phyloP scores from a whole-genome alignment of 2,113 vertebrate genomes.

The Thunnus thynnus region DNA sequence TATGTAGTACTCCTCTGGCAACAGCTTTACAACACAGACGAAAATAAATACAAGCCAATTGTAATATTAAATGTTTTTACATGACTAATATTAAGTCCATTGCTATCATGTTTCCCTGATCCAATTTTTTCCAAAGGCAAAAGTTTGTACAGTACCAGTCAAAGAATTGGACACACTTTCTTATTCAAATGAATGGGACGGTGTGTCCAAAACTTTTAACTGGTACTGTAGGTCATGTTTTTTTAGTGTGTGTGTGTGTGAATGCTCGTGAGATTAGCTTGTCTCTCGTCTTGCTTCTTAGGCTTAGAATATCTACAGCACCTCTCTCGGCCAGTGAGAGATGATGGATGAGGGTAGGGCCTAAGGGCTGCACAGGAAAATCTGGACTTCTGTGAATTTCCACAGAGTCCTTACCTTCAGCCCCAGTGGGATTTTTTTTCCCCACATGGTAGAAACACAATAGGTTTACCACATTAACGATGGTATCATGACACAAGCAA shows the following conservation, averaged over 20 bases:
- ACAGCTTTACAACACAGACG: too few species aligned
- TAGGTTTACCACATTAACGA: background rate
- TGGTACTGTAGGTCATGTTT: background rate
- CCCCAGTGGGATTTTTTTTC: conserved; percentile 8
- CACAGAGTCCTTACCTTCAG: background rate
- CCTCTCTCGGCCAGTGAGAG: background rate
- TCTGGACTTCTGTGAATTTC: conserved; percentile 21
- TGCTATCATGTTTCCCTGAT: too few species aligned
- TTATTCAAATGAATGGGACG: too few species aligned
- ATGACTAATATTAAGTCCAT: too few species aligned
- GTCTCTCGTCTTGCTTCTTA: background rate
- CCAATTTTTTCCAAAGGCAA: too few species aligned
- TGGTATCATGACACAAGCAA: conserved; percentile 1
- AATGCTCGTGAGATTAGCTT: background rate
- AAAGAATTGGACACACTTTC: too few species aligned
- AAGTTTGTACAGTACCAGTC: too few species aligned
- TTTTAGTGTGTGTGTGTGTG: background rate
- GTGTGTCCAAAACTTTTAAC: too few species aligned
- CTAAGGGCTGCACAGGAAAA: conserved; percentile 6
- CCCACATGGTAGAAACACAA: background rate
- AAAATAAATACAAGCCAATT: too few species aligned
- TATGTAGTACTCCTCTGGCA: too few species aligned
- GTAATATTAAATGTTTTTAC: too few species aligned
- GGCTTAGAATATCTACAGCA: background rate
- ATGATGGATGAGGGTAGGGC: conserved; percentile 21